Percentiles rank a stretch among this genome's conserved stretches.
These are phyloP conservation scores for Tupiocoris notatus DNA, from an alignment of 2,888 invertebrate species.

Conservation along the genomic window DNA sequence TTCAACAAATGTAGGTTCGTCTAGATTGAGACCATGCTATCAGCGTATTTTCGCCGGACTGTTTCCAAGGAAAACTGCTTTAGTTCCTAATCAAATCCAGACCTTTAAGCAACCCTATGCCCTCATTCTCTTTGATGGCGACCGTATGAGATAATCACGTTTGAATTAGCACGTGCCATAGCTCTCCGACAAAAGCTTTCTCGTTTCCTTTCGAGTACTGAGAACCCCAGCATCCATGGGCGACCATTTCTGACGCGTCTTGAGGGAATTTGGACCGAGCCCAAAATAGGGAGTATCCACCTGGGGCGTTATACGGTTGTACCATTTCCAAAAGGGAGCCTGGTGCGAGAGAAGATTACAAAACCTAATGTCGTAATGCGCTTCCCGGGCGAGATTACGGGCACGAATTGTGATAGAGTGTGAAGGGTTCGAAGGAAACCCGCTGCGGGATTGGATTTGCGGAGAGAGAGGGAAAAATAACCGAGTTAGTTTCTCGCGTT, in stretches of 20 bases:
- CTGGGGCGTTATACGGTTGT: neutral
- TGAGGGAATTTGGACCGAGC: neutral
- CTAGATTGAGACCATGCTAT: no score
- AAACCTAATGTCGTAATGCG: slow-evolving; percentile 29
- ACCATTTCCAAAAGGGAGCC: neutral
- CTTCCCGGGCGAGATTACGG: slow-evolving; percentile 21
- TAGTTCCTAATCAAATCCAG: slow-evolving; percentile 22
- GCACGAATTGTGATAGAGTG: slow-evolving; percentile 21
- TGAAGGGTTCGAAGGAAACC: slow-evolving; percentile 2
- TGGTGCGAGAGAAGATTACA: slow-evolving; percentile 17
- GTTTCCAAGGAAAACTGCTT: no score
- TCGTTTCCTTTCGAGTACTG: slow-evolving; percentile 12
- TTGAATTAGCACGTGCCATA: slow-evolving; percentile 19
- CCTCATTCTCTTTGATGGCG: slow-evolving; percentile 32
- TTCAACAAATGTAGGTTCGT: no score
- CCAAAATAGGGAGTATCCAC: slow-evolving; percentile 16
- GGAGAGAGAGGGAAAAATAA: slow-evolving; percentile 14
- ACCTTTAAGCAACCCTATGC: slow-evolving; percentile 21
- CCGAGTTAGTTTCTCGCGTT: slow-evolving; percentile 19
- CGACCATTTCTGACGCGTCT: slow-evolving; percentile 4
- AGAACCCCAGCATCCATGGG: neutral
- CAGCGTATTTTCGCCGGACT: no score
- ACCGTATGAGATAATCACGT: slow-evolving; percentile 22
- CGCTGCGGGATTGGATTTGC: slow-evolving; percentile 10
- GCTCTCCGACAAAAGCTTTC: slow-evolving; percentile 21